A percentile compares a stretch with the other conserved stretches of the same genome.
phyloP scores from a whole-genome alignment of 2,113 vertebrate species.

The Condylura cristata region DNA sequence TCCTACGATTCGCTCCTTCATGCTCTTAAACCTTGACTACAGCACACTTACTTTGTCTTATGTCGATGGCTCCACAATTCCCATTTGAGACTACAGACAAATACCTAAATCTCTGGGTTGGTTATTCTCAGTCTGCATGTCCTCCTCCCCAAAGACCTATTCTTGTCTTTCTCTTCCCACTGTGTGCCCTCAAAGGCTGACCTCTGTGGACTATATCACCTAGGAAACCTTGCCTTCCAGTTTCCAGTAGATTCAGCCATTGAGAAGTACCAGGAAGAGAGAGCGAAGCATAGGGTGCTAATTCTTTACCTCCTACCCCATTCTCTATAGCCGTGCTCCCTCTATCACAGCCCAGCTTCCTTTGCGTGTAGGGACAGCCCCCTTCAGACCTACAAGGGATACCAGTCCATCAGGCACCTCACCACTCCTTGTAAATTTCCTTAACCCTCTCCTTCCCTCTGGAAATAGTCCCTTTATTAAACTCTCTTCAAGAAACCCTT shows the following conservation, averaged over 20 bases:
- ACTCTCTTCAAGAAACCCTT: neutral
- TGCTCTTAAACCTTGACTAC: neutral
- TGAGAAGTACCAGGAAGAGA: neutral
- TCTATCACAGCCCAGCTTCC: neutral
- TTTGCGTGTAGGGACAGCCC: neutral
- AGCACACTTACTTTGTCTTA: neutral
- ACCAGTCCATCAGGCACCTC: neutral
- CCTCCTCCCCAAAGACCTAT: neutral
- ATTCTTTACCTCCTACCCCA: neutral
- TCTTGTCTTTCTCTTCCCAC: neutral
- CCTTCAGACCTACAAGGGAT: neutral
- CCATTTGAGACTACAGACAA: neutral
- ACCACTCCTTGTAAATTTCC: neutral
- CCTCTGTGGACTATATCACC: neutral
- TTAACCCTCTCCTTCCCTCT: neutral
- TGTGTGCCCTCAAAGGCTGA: neutral
- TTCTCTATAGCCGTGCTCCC: neutral
- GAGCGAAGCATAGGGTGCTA: neutral
- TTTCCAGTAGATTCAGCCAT: conserved; percentile 20
- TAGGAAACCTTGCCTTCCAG: neutral
- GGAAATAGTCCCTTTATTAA: neutral
- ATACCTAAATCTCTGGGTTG: neutral
- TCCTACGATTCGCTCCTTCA: neutral
- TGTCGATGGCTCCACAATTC: neutral
- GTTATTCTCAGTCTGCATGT: neutral